These are phyloP conservation scores for Sciurus carolinensis DNA, from an alignment of 2,797 vertebrate species.

Conservation along the genomic window DNA sequence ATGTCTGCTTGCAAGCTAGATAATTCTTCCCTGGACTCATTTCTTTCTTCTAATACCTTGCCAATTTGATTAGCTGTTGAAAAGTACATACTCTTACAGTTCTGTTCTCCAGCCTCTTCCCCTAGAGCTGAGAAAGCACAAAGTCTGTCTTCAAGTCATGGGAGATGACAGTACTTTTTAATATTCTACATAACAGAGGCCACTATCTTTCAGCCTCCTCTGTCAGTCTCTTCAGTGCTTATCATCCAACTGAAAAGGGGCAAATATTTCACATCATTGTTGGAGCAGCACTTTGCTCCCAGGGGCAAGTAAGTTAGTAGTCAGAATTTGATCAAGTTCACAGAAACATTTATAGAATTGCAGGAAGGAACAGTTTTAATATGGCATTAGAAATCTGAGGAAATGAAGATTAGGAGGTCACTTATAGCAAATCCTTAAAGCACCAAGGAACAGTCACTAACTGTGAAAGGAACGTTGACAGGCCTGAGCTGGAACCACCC, in stretches of 20 bases:
- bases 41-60: background rate
- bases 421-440: background rate
- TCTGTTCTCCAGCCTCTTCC: background rate
- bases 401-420: background rate
- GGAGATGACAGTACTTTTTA: background rate
- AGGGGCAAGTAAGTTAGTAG: background rate
- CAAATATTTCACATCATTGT: background rate
- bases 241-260: background rate
- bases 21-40: background rate
- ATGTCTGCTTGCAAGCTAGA: background rate
- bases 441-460: background rate
- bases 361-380: background rate
- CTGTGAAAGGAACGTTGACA: background rate
- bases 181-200: background rate
- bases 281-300: background rate
- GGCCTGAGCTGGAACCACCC: background rate
- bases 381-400: background rate
- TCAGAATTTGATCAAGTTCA: background rate
- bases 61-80: background rate
- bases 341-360: constrained; percentile 16
- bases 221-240: background rate
- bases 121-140: background rate
- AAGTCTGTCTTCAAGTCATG: background rate
- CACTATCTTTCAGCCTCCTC: background rate
- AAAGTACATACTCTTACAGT: background rate